A percentile compares a stretch with the other conserved stretches of the same genome.
phyloP scores from a whole-genome alignment of 1,140 invertebrate genomes.

The Potamilus streckersoni region DNA sequence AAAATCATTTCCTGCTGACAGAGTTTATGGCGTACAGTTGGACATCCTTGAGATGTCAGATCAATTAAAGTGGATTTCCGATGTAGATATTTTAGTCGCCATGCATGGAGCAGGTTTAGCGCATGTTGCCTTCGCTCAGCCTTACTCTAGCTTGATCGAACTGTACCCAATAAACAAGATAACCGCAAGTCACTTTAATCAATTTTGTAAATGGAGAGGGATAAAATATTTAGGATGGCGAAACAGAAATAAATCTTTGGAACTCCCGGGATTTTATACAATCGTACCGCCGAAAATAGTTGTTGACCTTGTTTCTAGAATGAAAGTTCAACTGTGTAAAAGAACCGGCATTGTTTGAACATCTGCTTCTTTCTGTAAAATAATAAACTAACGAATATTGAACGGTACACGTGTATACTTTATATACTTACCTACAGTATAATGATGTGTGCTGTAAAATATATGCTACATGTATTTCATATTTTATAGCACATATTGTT shows the following conservation, averaged over 20 bases:
- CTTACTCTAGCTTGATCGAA: slow-evolving; percentile 95
- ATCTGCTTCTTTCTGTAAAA: no score
- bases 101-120: slow-evolving; percentile 96
- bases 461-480: no score
- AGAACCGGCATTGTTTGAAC: no score
- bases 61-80: slow-evolving; percentile 61
- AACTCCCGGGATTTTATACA: slow-evolving; percentile 20
- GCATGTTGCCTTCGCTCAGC: slow-evolving; percentile 91
- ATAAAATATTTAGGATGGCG: slow-evolving; percentile 25
- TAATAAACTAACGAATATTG: no score
- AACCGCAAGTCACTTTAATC: slow-evolving; percentile 13
- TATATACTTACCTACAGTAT: no score
- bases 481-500: no score
- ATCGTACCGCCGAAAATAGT: slow-evolving; percentile 2
- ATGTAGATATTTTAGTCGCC: slow-evolving; percentile 92
- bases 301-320: no score
- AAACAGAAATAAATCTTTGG: slow-evolving; percentile 12
- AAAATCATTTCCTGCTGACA: slow-evolving; percentile 21
- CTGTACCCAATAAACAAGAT: slow-evolving; percentile 72
- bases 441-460: no score
- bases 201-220: slow-evolving; percentile 14
- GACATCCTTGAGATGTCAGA: slow-evolving; percentile 40
- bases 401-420: no score
- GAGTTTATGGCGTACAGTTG: slow-evolving; percentile 48
- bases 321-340: no score